These are phyloP conservation scores for Drosophila lacertosa DNA, from an alignment of 1,140 invertebrate genomes.

Conservation along the genomic window DNA sequence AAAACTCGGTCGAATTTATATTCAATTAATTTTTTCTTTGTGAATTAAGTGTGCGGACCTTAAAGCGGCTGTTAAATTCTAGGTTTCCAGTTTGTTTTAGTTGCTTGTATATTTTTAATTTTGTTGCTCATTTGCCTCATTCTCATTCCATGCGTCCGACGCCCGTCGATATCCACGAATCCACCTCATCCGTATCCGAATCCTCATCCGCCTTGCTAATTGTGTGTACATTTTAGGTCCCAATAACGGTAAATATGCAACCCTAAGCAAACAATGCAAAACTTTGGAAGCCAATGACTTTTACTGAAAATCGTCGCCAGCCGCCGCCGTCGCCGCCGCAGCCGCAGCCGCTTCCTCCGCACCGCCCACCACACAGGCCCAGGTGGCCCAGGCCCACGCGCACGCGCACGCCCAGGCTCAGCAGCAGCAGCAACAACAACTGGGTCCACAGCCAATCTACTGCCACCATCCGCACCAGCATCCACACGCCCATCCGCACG, in stretches of 20 bases:
- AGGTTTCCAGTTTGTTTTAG: not conserved
- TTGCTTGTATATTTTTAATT: conserved; percentile 33
- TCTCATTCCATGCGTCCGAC: conserved; percentile 37
- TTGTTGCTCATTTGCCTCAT: conserved; percentile 27
- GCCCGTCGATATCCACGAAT: conserved; percentile 16
- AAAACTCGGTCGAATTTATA: no score
- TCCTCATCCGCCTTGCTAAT: conserved; percentile 77
- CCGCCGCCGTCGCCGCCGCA: conserved; percentile 73
- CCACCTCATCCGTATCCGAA: conserved; percentile 43
- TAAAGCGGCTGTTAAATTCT: not conserved
- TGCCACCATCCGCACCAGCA: conserved; percentile 81
- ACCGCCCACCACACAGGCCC: conserved; percentile 68
- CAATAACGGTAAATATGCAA: conserved; percentile 94
- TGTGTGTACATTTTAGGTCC: conserved; percentile 84
- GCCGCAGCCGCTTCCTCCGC: conserved; percentile 57
- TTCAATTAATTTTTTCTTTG: no score
- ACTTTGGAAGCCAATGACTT: conserved; percentile 96
- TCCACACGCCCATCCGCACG: conserved; percentile 80
- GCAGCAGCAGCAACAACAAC: conserved; percentile 70
- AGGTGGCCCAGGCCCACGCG: conserved; percentile 49
- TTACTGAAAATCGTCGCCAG: conserved; percentile 92
- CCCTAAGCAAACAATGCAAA: conserved; percentile 97
- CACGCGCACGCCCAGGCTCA: conserved; percentile 51
- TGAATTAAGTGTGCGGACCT: not conserved
- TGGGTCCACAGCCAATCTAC: conserved; percentile 83